These are phyloP conservation scores for Thera obeliscata DNA, from an alignment of 2,888 invertebrate genomes.

Conservation along the genomic window DNA sequence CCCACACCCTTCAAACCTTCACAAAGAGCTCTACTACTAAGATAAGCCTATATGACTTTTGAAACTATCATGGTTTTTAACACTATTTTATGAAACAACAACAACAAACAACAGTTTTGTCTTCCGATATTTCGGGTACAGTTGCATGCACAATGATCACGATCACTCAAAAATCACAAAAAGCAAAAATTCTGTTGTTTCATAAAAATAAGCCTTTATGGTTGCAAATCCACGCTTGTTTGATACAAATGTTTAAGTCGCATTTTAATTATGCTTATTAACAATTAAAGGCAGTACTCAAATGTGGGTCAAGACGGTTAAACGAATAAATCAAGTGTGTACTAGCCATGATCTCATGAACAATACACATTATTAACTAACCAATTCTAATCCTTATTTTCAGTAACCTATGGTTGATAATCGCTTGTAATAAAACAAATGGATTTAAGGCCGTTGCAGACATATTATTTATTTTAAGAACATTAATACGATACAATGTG, in stretches of 20 bases:
- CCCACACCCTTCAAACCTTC: too few relatives aligned
- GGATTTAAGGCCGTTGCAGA: slow-evolving; percentile 64
- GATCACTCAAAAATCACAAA: too few relatives aligned
- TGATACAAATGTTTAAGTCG: slow-evolving; percentile 65
- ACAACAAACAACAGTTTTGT: too few relatives aligned
- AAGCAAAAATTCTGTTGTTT: too few relatives aligned
- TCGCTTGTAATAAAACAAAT: slow-evolving; percentile 26
- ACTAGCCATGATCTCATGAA: slow-evolving; percentile 76
- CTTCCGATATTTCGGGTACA: too few relatives aligned
- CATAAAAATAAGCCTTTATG: too few relatives aligned
- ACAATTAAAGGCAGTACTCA: slow-evolving; percentile 82
- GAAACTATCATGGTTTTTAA: too few relatives aligned
- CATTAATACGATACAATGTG: slow-evolving; percentile 71
- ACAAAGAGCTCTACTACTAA: too few relatives aligned
- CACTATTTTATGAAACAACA: too few relatives aligned
- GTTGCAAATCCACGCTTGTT: slow-evolving; percentile 16
- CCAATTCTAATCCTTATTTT: slow-evolving; percentile 50
- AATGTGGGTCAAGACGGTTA: slow-evolving; percentile 82
- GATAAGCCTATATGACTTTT: too few relatives aligned
- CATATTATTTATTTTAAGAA: slow-evolving; percentile 78
- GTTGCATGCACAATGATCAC: too few relatives aligned
- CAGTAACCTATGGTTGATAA: slow-evolving; percentile 8
- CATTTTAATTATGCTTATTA: slow-evolving; percentile 84
- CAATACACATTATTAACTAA: slow-evolving; percentile 44
- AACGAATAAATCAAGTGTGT: slow-evolving; percentile 79